phyloP scores from a whole-genome alignment of 92 coral and sea anemone species.

The Umimayanthus kanabou region DNA sequence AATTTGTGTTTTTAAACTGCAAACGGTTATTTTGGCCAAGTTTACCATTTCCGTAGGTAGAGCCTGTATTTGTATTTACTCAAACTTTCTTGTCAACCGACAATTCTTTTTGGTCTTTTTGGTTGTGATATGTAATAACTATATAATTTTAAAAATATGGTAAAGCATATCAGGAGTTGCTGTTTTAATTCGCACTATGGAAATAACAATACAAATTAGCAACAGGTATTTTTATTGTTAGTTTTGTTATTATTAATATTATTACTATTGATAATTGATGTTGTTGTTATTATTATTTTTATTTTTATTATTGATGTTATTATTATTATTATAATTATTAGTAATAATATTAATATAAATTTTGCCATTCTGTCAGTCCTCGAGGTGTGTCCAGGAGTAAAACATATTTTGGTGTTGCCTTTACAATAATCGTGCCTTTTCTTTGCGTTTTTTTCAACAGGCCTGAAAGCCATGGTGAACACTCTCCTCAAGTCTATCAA shows the following conservation, averaged over 20 bases:
- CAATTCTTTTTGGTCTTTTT: no score
- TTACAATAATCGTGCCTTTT: not conserved
- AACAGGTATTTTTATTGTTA: no score
- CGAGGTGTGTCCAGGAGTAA: not conserved
- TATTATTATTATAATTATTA: not conserved
- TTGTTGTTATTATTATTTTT: no score
- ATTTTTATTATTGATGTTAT: no score
- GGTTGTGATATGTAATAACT: not conserved
- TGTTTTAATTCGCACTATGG: no score
- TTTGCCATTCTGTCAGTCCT: not conserved
- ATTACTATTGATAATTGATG: no score
- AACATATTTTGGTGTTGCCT: not conserved
- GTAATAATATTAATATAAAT: no score
- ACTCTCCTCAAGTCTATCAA: constrained; percentile 96
- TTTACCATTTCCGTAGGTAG: not conserved
- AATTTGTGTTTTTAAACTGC: not conserved
- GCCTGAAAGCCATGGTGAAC: constrained; percentile 99
- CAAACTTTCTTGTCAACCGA: not conserved
- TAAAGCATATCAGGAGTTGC: no score
- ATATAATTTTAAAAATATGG: no score
- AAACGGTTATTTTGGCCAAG: not conserved
- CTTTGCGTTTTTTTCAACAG: constrained; percentile 52
- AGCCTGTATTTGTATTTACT: no score
- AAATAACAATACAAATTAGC: no score
- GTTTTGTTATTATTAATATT: no score